phyloP scores from a whole-genome alignment of 2,797 vertebrate species.

The Tenualosa thibaudeaui region DNA sequence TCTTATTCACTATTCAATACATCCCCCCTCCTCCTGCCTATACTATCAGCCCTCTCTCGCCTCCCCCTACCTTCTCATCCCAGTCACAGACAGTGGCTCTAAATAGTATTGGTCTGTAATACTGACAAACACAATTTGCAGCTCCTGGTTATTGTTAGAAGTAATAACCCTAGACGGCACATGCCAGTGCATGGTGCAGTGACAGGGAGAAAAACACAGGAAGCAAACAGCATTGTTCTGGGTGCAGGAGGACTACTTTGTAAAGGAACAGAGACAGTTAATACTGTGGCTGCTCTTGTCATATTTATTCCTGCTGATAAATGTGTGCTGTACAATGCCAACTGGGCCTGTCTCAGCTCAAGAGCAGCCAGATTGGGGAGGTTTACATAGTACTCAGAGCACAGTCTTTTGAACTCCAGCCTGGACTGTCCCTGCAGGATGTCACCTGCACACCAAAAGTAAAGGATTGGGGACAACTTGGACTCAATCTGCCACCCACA shows the following conservation, averaged over 20 bases:
- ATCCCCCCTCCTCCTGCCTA: slow-evolving; percentile 42
- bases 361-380: slow-evolving; percentile 19
- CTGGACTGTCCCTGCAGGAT: slow-evolving; percentile 22
- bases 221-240: background rate
- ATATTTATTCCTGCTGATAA: slow-evolving; percentile 36
- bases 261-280: background rate
- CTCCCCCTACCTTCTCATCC: background rate
- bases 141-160: background rate
- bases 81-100: background rate
- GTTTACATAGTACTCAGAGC: slow-evolving; percentile 23
- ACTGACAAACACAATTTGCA: background rate
- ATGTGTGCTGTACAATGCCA: slow-evolving; percentile 34
- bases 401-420: slow-evolving; percentile 26
- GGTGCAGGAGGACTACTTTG: background rate
- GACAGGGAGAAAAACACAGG: background rate
- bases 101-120: background rate
- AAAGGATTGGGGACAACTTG: slow-evolving; percentile 8
- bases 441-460: slow-evolving; percentile 10
- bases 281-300: background rate
- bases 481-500: slow-evolving; percentile 19
- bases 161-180: background rate
- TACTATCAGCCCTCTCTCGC: background rate
- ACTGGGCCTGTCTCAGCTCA: slow-evolving; percentile 29
- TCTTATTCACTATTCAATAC: slow-evolving; percentile 23
- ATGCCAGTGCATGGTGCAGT: background rate